Percentiles rank a stretch among this genome's conserved stretches.
Conservation (phyloP, 2,113 vertebrate genomes). For the Stomatorhinus ivindoensis region DNA sequence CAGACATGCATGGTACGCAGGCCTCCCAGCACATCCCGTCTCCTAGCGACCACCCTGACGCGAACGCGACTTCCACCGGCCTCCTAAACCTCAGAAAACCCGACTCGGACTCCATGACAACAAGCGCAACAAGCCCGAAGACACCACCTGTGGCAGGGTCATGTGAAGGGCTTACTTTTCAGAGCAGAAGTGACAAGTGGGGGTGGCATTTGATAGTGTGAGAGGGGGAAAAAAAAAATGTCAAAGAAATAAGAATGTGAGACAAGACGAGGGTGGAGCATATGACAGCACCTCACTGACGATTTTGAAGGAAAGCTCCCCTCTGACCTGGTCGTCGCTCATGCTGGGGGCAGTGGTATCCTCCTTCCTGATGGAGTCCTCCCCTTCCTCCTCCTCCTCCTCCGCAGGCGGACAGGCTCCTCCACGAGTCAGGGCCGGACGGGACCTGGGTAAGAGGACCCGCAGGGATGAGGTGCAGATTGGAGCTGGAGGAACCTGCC, state of each 20-base stretch:
- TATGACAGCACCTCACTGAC: neutral
- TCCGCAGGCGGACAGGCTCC: neutral
- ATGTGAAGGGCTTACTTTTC: neutral
- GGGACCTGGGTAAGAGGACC: neutral
- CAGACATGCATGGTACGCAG: neutral
- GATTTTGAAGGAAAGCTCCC: neutral
- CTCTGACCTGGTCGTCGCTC: slow-evolving; percentile 66
- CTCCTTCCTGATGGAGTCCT: slow-evolving; percentile 29
- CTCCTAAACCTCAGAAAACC: neutral
- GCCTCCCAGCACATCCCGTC: neutral
- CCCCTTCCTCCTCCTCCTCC: slow-evolving; percentile 22
- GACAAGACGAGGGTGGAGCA: neutral
- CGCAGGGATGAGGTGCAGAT: neutral
- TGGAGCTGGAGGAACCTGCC: neutral
- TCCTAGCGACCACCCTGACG: neutral
- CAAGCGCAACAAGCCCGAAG: neutral
- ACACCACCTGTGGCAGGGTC: neutral
- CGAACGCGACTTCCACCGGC: neutral
- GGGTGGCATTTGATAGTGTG: neutral
- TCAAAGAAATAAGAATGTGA: neutral
- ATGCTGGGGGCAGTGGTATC: slow-evolving; percentile 38
- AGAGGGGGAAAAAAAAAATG: neutral
- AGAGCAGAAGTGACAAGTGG: neutral
- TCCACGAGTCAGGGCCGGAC: neutral
- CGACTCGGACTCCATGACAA: neutral